Base-by-base conservation (phyloP, 2,797 vertebrate genomes). In the Rallus crepitans region DNA sequence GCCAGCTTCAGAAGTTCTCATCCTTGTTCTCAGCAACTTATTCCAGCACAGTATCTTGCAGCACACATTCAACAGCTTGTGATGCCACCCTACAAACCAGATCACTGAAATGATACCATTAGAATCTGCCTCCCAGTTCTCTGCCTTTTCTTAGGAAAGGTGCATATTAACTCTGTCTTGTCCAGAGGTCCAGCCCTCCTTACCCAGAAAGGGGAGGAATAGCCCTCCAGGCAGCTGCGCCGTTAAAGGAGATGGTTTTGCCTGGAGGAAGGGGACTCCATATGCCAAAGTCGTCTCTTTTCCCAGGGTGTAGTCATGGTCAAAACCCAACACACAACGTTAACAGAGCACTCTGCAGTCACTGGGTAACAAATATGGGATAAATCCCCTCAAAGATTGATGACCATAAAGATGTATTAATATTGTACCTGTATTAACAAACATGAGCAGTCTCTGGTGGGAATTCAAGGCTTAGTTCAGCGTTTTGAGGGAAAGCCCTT, bases 91-190 rank as follows among this genome's bases (percentile, higher is more conserved):
- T 72, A 20, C 60, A 73, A 77, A 76, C 6, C 18, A 73, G 28
- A 52, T 15, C 1, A 0, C 53, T 47, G 63, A 61, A 66, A n/a
- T 39, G 7, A 45, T 30, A 31, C 17, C 3, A 1, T 35, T 57
- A 91, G 33, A 65, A 59, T 30, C 11, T 15, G 21, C 11, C 6
- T 83, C 48, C 5, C 15, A 65, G 3, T 63, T 55, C 31, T 8
- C 50, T 45, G 35, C 28, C 47, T 25, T 48, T 70, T n/a, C 7
- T 40, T 45, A 48, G 25, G 27, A 50, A n/a, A 87, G 50, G 20
- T 8, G 39, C 0, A 0, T 21, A 6, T 30, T 31, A 45, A 48
- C 1, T 37, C 30, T 75, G 11, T 16, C n/a, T 5, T 7, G 21
- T 30, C 7, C 69, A 45, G 24, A 45, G 21, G 14, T 78, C 40